Evolutionary conservation across 1,140 invertebrate genomes (phyloP).

Genomic region (Leptestheria dahalacensis): DNA sequence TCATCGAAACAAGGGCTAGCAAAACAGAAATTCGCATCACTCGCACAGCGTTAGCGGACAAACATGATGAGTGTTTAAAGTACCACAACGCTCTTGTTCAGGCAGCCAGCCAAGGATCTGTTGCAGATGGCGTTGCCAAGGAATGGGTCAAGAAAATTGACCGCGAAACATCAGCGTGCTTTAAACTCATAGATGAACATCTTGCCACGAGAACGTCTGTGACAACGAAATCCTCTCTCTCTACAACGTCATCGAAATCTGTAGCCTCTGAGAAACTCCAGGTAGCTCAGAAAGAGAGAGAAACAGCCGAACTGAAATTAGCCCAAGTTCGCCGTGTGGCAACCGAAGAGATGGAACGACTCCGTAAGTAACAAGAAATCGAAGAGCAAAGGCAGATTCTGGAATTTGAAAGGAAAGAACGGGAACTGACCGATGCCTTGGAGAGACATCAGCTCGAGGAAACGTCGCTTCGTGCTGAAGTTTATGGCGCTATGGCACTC

Average conservation of each 20-base stretch:
- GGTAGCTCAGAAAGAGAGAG: not conserved
- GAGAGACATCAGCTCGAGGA: not conserved
- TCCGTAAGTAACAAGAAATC: not conserved
- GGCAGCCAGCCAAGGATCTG: not conserved
- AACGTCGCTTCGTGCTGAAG: not conserved
- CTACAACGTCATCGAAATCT: no score
- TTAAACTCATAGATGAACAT: no score
- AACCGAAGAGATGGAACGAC: not conserved
- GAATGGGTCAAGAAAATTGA: not conserved
- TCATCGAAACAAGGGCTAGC: not conserved
- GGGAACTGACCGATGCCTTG: not conserved
- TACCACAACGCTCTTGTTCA: no score
- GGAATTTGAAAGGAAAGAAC: not conserved
- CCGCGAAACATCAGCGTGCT: no score
- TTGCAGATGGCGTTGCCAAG: not conserved
- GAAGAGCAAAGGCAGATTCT: not conserved
- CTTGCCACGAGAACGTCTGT: no score
- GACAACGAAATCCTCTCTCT: no score
- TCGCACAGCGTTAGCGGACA: not conserved
- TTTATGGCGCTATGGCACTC: not conserved
- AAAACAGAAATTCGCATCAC: not conserved
- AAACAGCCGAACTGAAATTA: not conserved
- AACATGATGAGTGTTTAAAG: not conserved
- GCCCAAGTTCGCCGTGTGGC: not conserved
- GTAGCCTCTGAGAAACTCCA: not conserved